Evolutionary conservation across 92 coral and sea anemone species (phyloP).

Genomic region (Epizoanthus rinbou): DNA sequence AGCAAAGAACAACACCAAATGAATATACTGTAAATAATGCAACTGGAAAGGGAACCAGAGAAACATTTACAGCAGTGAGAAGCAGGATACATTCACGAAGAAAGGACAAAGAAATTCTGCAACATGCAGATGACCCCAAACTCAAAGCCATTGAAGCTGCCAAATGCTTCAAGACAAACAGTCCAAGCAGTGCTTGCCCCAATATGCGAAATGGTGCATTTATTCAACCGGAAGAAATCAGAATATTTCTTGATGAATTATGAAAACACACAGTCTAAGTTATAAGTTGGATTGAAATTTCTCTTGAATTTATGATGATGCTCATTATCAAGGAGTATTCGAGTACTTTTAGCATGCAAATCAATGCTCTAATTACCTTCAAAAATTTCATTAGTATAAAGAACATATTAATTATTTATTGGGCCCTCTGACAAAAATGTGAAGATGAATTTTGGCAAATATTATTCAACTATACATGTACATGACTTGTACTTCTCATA

Average conservation of each 20-base stretch:
- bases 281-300: too few relatives aligned
- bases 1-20: conserved; percentile 3
- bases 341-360: too few relatives aligned
- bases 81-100: not conserved
- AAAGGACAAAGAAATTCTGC: not conserved
- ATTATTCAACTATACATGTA: too few relatives aligned
- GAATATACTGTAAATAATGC: not conserved
- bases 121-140: not conserved
- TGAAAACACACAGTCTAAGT: too few relatives aligned
- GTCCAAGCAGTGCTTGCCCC: conserved; percentile 62
- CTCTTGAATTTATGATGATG: too few relatives aligned
- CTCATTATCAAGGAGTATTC: too few relatives aligned
- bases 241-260: not conserved
- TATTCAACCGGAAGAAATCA: conserved; percentile 42
- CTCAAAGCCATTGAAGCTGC: conserved; percentile 14
- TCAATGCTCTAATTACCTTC: too few relatives aligned
- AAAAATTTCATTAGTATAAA: too few relatives aligned
- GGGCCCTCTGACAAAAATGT: too few relatives aligned
- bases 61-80: not conserved
- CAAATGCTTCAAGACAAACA: conserved; percentile 54
- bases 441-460: too few relatives aligned
- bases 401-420: too few relatives aligned
- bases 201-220: conserved; percentile 57
- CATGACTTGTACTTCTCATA: too few relatives aligned
- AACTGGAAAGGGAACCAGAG: not conserved